Evolutionary conservation across 53 echinoderm and acorn worm genomes (phyloP), one percentile per base, ranked within the genome.

Genomic region (Henricia sp.): DNA sequence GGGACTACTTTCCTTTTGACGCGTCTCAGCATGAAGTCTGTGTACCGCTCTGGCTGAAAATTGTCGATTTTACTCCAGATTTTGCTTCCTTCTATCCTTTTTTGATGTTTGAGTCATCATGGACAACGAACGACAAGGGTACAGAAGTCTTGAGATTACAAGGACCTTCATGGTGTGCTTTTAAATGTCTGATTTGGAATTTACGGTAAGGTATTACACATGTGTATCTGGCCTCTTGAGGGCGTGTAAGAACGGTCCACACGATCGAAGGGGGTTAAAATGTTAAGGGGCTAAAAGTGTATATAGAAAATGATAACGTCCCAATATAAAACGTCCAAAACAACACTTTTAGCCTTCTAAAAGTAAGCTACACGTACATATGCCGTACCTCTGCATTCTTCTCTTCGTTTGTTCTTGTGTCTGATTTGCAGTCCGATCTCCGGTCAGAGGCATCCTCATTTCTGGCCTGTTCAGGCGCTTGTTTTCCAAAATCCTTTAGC

Each of bases 401-500:
- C 11, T 35, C 73, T 52, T 73, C 52, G 0, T 20, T 73, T 33
- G 27, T 52, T 23, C 17, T 24, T 30, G 73, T 27, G 55, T 12
- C 36, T 33, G 51, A 30, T 29, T 52, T 12, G 8, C 9, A 23
- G 23, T 51, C 21, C 0, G 33, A 41, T 60, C 29, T 77, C 60
- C 40, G 4, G 0, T 14, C 39, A 16, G 77, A 30, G 50, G 3
- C 48, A 80, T 64, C 36, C 50, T 80, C 33, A 12, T 25, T n/a
- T n/a, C n/a, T 25, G 19, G 48, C 2, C 29, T 39, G 41, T 9
- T 32, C 14, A 33, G 67, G 9, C 12, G 65, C 28, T 30, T 65
- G 62, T 35, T 72, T 72, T 10, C 66, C 74, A 89, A 89, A 89
- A 63, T 89, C 89, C n/a, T 74, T 56, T 41, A 89, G 56, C 14